Evolutionary conservation across 2,797 vertebrate species (phyloP).

Genomic region (Forpus xanthops): DNA sequence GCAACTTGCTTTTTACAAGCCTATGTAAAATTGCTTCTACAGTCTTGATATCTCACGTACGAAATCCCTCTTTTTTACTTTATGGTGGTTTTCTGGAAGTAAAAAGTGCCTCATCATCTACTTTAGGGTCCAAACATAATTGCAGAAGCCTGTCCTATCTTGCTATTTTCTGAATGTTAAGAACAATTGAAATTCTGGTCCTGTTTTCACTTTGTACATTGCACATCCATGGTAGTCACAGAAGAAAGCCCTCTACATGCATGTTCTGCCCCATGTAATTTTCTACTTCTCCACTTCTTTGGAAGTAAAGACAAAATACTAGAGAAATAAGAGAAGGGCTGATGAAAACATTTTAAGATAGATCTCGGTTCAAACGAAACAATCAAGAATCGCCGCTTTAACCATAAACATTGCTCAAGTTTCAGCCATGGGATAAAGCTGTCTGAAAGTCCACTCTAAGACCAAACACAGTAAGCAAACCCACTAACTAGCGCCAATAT

Average conservation of each 20-base stretch:
- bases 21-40: not conserved
- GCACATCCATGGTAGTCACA: not conserved
- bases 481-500: not conserved
- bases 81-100: not conserved
- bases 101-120: not conserved
- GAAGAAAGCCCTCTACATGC: not conserved
- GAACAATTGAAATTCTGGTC: not conserved
- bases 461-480: not conserved
- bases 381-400: not conserved
- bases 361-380: not conserved
- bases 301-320: not conserved
- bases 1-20: not conserved
- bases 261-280: not conserved
- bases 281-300: not conserved
- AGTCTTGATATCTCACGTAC: not conserved
- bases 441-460: not conserved
- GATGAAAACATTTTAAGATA: not conserved
- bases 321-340: not conserved
- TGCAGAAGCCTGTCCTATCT: not conserved
- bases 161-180: not conserved
- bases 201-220: not conserved
- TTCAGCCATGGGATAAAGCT: not conserved
- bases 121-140: not conserved
- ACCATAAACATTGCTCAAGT: not conserved
- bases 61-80: not conserved